Evolutionary conservation across 1,140 invertebrate genomes (phyloP).

Genomic region (Tetragonula clypearis): DNA sequence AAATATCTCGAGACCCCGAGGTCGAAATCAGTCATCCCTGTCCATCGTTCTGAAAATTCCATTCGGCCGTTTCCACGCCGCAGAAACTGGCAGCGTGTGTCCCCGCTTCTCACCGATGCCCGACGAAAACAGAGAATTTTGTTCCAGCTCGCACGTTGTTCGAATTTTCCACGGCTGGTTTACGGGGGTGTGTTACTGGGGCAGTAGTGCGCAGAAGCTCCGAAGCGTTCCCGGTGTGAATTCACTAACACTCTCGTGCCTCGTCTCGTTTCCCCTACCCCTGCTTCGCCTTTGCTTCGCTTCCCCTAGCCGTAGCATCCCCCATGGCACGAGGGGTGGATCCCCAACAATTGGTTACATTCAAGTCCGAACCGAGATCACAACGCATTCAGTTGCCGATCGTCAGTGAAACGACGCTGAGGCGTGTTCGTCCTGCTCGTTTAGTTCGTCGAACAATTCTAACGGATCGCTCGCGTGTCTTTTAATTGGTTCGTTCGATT

Average conservation of each 20-base stretch:
- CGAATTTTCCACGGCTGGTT: slow-evolving; percentile 54
- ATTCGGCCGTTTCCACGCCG: not conserved
- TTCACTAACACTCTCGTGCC: slow-evolving; percentile 56
- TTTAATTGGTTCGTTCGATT: not conserved
- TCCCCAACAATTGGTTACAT: slow-evolving; percentile 71
- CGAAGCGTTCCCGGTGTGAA: slow-evolving; percentile 67
- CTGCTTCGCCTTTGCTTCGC: not conserved
- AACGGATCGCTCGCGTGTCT: not conserved
- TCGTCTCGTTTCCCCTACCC: slow-evolving; percentile 7
- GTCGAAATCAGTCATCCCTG: no score
- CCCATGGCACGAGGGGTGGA: slow-evolving; percentile 73
- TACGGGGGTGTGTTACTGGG: slow-evolving; percentile 79
- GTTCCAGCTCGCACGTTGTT: slow-evolving; percentile 52
- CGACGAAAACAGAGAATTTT: slow-evolving; percentile 40
- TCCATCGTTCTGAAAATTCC: not conserved
- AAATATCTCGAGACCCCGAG: not conserved
- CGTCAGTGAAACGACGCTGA: slow-evolving; percentile 56
- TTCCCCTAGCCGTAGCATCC: slow-evolving; percentile 36
- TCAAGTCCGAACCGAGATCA: slow-evolving; percentile 63
- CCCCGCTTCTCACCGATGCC: not conserved
- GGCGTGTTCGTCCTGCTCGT: slow-evolving; percentile 22
- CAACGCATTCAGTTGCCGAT: slow-evolving; percentile 69
- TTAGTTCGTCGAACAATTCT: not conserved
- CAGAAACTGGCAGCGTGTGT: no score
- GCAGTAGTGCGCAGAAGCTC: slow-evolving; percentile 79